Evolutionary conservation across 1,140 invertebrate genomes (phyloP).

Genomic region (fruit fly (Drosophila melanogaster)): DNA sequence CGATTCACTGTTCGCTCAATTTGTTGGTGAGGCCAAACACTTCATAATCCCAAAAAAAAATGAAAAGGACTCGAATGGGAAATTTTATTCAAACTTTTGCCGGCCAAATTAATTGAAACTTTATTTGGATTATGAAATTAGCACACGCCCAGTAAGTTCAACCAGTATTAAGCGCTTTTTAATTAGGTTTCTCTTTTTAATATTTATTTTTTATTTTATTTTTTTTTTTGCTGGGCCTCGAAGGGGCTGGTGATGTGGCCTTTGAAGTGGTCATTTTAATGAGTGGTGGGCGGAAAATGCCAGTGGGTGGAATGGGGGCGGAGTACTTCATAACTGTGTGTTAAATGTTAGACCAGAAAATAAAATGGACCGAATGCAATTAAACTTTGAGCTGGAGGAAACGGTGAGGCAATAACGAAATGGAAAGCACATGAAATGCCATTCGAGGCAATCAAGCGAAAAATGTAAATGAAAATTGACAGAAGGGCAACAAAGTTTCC

Average conservation of each 20-base stretch:
- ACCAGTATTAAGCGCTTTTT: conserved; percentile 71
- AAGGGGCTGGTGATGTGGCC: neutral
- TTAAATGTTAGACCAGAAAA: conserved; percentile 41
- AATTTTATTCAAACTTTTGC: conserved; percentile 15
- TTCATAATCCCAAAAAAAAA: neutral
- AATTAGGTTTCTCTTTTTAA: conserved; percentile 60
- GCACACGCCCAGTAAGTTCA: conserved; percentile 60
- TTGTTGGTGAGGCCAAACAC: neutral
- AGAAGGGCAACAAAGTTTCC: conserved; percentile 59
- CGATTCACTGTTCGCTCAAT: neutral
- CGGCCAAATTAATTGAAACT: conserved; percentile 76
- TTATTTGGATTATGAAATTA: conserved; percentile 80
- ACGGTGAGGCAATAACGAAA: conserved; percentile 9
- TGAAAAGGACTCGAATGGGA: neutral
- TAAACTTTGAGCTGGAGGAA: conserved; percentile 46
- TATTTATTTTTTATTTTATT: too few species aligned
- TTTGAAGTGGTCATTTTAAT: conserved; percentile 59
- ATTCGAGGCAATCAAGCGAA: conserved; percentile 50
- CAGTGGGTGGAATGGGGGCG: neutral
- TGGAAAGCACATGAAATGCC: conserved; percentile 21
- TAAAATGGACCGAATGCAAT: conserved; percentile 44
- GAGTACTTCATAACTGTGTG: conserved; percentile 63
- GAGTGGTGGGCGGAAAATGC: conserved; percentile 1
- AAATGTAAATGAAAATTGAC: conserved; percentile 81
- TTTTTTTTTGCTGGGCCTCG: conserved; percentile 5